A percentile compares a stretch with the other conserved stretches of the same genome.
Evolutionary conservation across 2,888 invertebrate species (phyloP).

Genomic region (Eristalis intricaria): DNA sequence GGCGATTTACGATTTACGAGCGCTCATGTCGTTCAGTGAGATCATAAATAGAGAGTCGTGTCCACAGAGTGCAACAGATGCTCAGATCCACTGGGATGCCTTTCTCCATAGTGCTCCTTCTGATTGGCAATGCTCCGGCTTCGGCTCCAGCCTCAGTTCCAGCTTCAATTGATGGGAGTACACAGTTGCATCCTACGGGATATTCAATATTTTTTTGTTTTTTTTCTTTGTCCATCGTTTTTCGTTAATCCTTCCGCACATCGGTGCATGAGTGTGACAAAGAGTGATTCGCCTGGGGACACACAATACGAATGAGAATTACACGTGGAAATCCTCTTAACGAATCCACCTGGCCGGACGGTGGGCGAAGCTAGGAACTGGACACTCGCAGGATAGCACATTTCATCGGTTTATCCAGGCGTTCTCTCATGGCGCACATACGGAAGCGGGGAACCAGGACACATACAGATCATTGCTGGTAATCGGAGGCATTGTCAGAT

Average conservation of each 20-base stretch:
- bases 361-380: not conserved
- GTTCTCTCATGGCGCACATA: too few relatives aligned
- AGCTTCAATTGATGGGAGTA: not conserved
- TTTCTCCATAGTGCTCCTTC: conserved; percentile 17
- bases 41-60: conserved; percentile 48
- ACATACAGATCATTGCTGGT: not conserved
- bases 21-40: conserved; percentile 41
- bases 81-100: conserved; percentile 35
- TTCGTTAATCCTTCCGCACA: not conserved
- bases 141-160: too few relatives aligned
- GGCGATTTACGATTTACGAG: conserved; percentile 28
- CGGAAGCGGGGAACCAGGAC: not conserved
- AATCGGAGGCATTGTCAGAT: not conserved
- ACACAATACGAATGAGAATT: conserved; percentile 26
- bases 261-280: not conserved
- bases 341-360: not conserved
- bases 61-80: conserved; percentile 46
- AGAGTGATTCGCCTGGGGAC: conserved; percentile 33
- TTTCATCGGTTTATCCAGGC: not conserved
- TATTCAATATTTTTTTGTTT: not conserved
- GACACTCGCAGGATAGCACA: not conserved
- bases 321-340: conserved; percentile 38
- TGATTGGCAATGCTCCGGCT: conserved; percentile 29
- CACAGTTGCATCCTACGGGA: conserved; percentile 13
- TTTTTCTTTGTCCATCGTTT: not conserved